Evolutionary conservation across 2,888 invertebrate species (phyloP).

Genomic region (Philonicus albiceps): DNA sequence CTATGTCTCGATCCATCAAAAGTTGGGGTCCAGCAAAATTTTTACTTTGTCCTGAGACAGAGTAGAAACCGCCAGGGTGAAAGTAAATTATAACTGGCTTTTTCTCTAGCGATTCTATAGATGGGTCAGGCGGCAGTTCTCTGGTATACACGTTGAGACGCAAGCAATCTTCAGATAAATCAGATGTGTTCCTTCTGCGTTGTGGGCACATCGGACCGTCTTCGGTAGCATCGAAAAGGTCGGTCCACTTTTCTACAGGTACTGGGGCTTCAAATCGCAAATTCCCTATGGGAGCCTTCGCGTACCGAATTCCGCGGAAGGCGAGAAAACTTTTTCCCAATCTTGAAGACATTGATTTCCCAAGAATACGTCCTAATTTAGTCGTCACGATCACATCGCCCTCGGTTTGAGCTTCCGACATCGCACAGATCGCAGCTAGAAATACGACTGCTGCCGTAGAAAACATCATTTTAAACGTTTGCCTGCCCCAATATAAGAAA

Average conservation of each 20-base stretch:
- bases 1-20: conserved; percentile 71
- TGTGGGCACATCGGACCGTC: conserved; percentile 70
- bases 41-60: conserved; percentile 68
- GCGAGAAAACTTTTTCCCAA: conserved; percentile 60
- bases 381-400: conserved; percentile 49
- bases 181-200: conserved; percentile 50
- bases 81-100: conserved; percentile 73
- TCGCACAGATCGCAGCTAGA: neutral
- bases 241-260: conserved; percentile 65
- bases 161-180: conserved; percentile 68
- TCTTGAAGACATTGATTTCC: conserved; percentile 58
- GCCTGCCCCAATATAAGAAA: neutral
- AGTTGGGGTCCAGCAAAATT: conserved; percentile 67
- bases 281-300: conserved; percentile 58
- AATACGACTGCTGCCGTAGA: neutral
- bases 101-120: conserved; percentile 50
- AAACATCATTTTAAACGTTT: neutral
- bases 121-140: conserved; percentile 55
- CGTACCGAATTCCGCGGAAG: conserved; percentile 62
- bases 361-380: conserved; percentile 60
- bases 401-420: neutral
- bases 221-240: conserved; percentile 66
- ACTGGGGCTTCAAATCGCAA: conserved; percentile 63
- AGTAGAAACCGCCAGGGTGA: conserved; percentile 75
- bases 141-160: conserved; percentile 67